Evolutionary conservation across 2,113 vertebrate genomes (phyloP).

Genomic region (Clupea harengus): DNA sequence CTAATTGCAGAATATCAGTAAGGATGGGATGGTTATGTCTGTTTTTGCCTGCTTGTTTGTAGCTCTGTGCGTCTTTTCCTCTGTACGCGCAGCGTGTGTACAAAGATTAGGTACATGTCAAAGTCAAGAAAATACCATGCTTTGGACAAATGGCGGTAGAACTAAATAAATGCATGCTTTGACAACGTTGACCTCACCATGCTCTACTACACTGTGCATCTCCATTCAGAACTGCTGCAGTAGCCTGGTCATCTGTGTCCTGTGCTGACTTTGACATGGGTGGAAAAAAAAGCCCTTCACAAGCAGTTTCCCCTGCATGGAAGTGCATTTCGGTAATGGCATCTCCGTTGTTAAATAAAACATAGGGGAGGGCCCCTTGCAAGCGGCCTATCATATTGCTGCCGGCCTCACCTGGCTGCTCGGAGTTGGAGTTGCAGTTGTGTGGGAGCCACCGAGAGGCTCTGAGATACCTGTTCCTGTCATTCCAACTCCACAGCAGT

Average conservation of each 20-base stretch:
- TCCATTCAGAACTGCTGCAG: conserved; percentile 1
- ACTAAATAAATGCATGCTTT: conserved; percentile 3
- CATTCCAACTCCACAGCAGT: not conserved
- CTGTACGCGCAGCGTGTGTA: not conserved
- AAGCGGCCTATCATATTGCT: conserved; percentile 70
- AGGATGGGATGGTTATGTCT: not conserved
- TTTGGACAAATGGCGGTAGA: not conserved
- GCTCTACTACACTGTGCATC: not conserved
- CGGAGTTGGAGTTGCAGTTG: conserved; percentile 47
- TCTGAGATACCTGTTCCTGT: not conserved
- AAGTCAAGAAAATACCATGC: not conserved
- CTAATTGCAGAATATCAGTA: no score
- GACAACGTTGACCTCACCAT: not conserved
- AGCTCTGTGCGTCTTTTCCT: not conserved
- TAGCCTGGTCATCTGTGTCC: conserved; percentile 23
- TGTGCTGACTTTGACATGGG: conserved; percentile 58
- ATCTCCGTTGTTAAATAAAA: conserved; percentile 72
- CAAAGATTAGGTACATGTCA: not conserved
- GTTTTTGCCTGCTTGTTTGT: not conserved
- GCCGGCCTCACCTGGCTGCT: conserved; percentile 60
- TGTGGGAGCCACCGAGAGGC: conserved; percentile 44
- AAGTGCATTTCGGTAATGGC: conserved; percentile 64
- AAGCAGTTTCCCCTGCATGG: conserved; percentile 60
- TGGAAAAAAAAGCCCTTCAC: conserved; percentile 64
- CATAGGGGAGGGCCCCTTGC: conserved; percentile 68